Percentiles rank a stretch among this genome's conserved stretches.
These are phyloP conservation scores for Netelia virgata DNA, from an alignment of 2,888 invertebrate species.

Conservation along the genomic window DNA sequence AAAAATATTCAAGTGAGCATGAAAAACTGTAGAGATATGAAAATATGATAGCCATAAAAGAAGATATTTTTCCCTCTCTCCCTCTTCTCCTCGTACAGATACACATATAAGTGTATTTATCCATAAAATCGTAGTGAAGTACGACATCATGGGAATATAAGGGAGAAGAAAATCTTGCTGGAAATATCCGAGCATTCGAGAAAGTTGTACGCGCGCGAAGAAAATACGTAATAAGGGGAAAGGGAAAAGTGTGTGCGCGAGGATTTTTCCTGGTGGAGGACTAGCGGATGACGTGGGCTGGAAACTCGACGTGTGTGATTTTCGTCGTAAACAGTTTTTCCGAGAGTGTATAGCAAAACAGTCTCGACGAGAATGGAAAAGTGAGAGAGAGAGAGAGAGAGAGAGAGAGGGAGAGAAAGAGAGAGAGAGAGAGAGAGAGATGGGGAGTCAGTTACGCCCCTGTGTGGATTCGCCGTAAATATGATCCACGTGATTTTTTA, in stretches of 20 bases:
- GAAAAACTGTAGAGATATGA: conserved; percentile 33
- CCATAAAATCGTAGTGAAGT: neutral
- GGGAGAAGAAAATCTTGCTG: conserved; percentile 32
- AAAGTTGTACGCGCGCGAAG: conserved; percentile 20
- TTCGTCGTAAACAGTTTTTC: conserved; percentile 17
- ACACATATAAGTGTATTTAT: neutral
- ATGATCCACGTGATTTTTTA: conserved; percentile 74
- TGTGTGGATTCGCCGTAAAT: conserved; percentile 69
- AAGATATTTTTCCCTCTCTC: conserved; percentile 10
- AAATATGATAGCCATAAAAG: conserved; percentile 12
- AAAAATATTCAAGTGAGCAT: neutral
- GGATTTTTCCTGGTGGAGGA: conserved; percentile 41
- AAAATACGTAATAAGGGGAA: neutral
- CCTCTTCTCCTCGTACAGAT: neutral
- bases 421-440: conserved; percentile 38
- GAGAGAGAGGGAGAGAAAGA: too few relatives aligned
- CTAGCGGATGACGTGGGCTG: conserved; percentile 47
- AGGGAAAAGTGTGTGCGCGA: conserved; percentile 24
- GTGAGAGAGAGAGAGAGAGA: too few relatives aligned
- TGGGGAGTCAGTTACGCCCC: conserved; percentile 51
- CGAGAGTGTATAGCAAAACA: conserved; percentile 21
- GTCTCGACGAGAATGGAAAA: neutral
- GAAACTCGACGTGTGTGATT: conserved; percentile 47
- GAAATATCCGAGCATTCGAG: conserved; percentile 48
- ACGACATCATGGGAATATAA: conserved; percentile 6